Base-by-base conservation (phyloP, 2,113 vertebrate genomes). In the Psittacus erithacus region DNA sequence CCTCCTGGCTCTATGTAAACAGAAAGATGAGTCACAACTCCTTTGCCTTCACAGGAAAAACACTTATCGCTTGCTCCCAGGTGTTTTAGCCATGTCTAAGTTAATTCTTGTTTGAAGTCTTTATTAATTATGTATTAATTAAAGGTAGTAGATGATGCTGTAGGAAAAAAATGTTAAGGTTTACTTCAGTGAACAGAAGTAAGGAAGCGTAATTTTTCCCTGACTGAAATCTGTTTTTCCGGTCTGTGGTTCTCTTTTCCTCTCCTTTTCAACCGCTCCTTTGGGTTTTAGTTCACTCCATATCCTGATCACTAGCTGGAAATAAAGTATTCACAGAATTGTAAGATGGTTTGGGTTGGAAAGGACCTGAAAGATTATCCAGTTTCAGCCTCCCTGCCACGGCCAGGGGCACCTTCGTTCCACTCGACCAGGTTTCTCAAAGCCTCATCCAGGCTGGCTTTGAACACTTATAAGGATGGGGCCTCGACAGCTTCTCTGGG, bases 211-310 rank as follows among this genome's bases (percentile, higher is more conserved):
- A 57, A n/a, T 22, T 70, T 86, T 24, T 70, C 29, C 25, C 50
- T 55, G 41, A 27, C 41, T 67, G 31, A 78, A 82, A 50, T 46
- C 28, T 13, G 0, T 24, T 79, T 62, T 83, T 76, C 14, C 5
- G 25, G 0, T 60, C 17, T 33, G 39, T 33, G n/a, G 5, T 33
- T 43, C 41, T 44, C 7, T 35, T 38, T 33, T 17, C 13, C 19
- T 10, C 1, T 1, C 0, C 31, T 35, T 17, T 27, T n/a, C 6
- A 39, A 7, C 11, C 3, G 2, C 33, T 31, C 8, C 9, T 33
- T 78, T 65, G 31, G 20, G 22, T 17, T 91, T 77, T 86, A 43
- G n/a, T 46, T 49, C 25, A 41, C 43, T n/a, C 27, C 5, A 10
- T 15, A 67, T 35, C 5, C 35, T 62, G 35, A 80, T 70, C 35